These are phyloP conservation scores for Pygocentrus nattereri DNA, from an alignment of 2,797 vertebrate genomes.

Conservation along the genomic window DNA sequence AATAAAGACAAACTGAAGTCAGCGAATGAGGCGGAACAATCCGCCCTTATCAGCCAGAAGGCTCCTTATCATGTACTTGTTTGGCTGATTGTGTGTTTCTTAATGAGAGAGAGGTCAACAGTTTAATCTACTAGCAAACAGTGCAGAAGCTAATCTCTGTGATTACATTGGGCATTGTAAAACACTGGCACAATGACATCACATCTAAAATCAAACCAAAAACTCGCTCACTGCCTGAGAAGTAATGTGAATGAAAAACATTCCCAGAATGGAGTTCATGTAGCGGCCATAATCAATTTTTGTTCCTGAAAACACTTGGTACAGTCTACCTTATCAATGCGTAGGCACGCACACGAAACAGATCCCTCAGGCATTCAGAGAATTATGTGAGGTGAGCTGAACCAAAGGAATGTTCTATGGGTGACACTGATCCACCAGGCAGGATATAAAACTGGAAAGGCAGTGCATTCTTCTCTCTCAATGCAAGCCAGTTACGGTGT, in stretches of 20 bases:
- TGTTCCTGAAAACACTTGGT: background rate
- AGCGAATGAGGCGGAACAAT: conserved; percentile 47
- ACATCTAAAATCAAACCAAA: conserved; percentile 1
- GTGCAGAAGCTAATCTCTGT: conserved; percentile 47
- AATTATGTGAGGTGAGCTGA: conserved; percentile 14
- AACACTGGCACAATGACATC: background rate
- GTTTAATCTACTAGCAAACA: conserved; percentile 37
- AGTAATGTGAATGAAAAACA: conserved; percentile 27
- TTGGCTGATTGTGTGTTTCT: conserved; percentile 29
- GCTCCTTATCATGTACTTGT: conserved; percentile 41
- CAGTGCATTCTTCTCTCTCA: background rate
- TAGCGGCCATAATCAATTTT: conserved; percentile 2
- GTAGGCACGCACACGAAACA: conserved; percentile 3
- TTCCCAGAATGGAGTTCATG: background rate
- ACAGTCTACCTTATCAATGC: conserved; percentile 1
- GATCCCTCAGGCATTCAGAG: conserved; percentile 14
- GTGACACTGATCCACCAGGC: background rate
- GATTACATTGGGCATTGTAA: conserved; percentile 24
- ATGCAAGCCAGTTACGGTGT: background rate
- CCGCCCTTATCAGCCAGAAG: conserved; percentile 33
- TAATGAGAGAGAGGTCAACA: conserved; percentile 55
- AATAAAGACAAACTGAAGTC: conserved; percentile 44
- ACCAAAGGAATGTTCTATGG: background rate
- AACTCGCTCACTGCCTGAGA: background rate
- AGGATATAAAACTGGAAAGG: background rate